Base-by-base conservation (phyloP, 2,888 invertebrate species). In the Neoscelio sp. region DNA sequence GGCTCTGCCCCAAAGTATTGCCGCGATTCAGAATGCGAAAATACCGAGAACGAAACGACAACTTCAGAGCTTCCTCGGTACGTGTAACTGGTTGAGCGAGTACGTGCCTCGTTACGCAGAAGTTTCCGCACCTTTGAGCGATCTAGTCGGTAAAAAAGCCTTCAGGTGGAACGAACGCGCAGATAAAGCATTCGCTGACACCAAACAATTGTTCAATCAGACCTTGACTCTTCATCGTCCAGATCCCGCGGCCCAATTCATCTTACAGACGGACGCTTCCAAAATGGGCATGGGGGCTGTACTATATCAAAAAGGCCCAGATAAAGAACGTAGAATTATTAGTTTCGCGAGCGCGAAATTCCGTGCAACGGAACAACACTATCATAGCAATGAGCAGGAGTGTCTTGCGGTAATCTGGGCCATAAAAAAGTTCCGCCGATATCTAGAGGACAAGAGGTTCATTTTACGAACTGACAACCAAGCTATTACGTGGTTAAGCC, bases 371-470 rank as follows among this genome's bases (percentile, higher is more conserved):
- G n/a, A n/a, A n/a, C n/a, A n/a, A n/a, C n/a, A n/a, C n/a, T n/a
- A n/a, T n/a, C n/a, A n/a, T n/a, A n/a, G n/a, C n/a, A 74, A 67
- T 17, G 73, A 78, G 18, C 80, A 77, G 20, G 68, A 80, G n/a
- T 78, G 64, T 20, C 28, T 78, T 0, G 58, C 58, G 2, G 18
- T 42, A 4, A 58, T 76, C 6, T 78, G 78, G 78, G 74, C 52
- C 0, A 40, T 78, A 0, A 80, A 77, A 17, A 64, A 65, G 8
- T 73, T 68, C 18, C 44, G 71, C 4, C 62, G 18, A 1, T 82
- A 81, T 50, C 68, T 85, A 5, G 83, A 84, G 7, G 80, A 79
- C 3, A 12, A 48, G 7, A 65, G 20, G 0, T 83, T 84, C 18
- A 73, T 26, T 0, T 54, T 84, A 0, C 40, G 76, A 5, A 84